A percentile compares a stretch with the other conserved stretches of the same genome.
Evolutionary conservation across 2,888 invertebrate genomes (phyloP).

Genomic region (Athalia cordata): DNA sequence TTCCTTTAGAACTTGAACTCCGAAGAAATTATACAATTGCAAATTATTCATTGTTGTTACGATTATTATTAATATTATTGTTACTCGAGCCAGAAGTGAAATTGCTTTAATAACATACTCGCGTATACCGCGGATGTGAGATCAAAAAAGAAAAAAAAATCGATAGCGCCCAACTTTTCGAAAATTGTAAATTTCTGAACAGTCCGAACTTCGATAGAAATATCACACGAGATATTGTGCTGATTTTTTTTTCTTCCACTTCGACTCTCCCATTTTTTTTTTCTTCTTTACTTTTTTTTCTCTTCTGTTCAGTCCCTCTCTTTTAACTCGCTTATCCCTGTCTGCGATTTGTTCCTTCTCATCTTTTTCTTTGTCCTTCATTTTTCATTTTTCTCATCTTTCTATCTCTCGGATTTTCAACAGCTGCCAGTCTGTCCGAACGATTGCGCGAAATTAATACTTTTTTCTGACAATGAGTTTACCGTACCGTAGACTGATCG

Average conservation of each 20-base stretch:
- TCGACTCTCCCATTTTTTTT: constrained; percentile 24
- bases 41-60: not conserved
- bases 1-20: not conserved
- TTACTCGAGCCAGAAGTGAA: not conserved
- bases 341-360: constrained; percentile 40
- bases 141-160: too few species aligned
- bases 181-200: too few species aligned
- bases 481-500: constrained; percentile 19
- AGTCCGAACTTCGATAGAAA: too few species aligned
- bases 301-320: constrained; percentile 36
- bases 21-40: constrained; percentile 1
- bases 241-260: constrained; percentile 27
- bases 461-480: constrained; percentile 56
- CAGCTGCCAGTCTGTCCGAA: constrained; percentile 37
- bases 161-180: too few species aligned
- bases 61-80: not conserved
- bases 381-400: constrained; percentile 47
- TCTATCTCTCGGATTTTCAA: constrained; percentile 41
- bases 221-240: constrained; percentile 46
- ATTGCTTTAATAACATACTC: constrained; percentile 4
- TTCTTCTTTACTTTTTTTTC: constrained; percentile 44
- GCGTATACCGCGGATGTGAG: too few species aligned
- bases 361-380: constrained; percentile 46
- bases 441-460: constrained; percentile 61
- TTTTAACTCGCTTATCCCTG: constrained; percentile 14